Base-by-base conservation (phyloP, 1,140 invertebrate genomes). In the Chymomyza costata region DNA sequence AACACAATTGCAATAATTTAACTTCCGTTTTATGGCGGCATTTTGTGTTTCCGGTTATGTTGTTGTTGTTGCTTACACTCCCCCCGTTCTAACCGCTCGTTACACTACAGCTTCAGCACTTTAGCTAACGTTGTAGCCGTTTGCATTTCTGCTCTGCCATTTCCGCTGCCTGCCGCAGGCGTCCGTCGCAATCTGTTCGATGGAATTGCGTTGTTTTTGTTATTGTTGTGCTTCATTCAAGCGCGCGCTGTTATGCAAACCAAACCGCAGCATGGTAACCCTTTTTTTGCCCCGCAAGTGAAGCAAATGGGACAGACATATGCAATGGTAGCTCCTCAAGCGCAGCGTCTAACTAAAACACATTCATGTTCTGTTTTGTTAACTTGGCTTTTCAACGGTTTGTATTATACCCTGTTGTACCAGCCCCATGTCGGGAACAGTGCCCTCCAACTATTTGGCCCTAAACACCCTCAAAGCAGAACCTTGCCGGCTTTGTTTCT, bases 1-100 rank as follows among this genome's bases (percentile, higher is more conserved):
- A 64, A 66, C 64, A 53, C 73, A 56, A 71, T 56, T 65, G 71
- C 71, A 78, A 78, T 78, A 78, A 78, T 78, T 78, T 78, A 80
- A 78, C 73, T 80, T 78, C 73, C 71, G 67, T 65, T 80, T 66
- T 48, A 67, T 73, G 55, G 67, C 59, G 71, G 52, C 67, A 67
- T 80, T 76, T 80, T 78, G 73, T 65, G 71, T 78, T 78, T 78
- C 67, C 73, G 71, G 57, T 67, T 50, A 45, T 51, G 38, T 60
- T 65, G 11, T 3, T 34, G 32, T 34, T 34, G 32, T 13, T 13
- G 11, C 32, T 13, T 6, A 3, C 13, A 14, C n/a, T 14, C 13
- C 11, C 32, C 13, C 11, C 32, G 8, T 25, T 25, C 21, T 5
- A 25, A 25, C 21, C n/a, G n/a, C n/a, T n/a, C n/a, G n/a, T 25